phyloP scores from a whole-genome alignment of 2,888 invertebrate genomes.

The Agelastica alni region DNA sequence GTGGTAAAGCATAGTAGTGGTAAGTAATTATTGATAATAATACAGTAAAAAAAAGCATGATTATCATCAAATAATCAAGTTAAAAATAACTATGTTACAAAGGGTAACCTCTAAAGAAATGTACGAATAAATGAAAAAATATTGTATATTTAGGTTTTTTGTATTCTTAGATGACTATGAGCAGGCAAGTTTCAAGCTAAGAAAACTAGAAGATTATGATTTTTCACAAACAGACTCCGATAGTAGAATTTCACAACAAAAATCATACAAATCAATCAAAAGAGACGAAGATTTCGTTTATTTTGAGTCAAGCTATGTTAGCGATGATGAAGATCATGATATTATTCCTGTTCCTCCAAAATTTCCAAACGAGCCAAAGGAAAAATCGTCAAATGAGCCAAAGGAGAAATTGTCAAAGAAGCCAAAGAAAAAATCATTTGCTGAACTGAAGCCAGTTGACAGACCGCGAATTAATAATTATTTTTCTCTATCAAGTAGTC shows the following conservation, averaged over 20 bases:
- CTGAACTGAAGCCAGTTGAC: slow-evolving; percentile 15
- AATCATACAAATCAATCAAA: too few species aligned
- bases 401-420: slow-evolving; percentile 24
- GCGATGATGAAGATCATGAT: slow-evolving; percentile 7
- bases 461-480: slow-evolving; percentile 12
- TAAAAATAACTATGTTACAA: too few species aligned
- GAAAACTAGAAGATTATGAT: slow-evolving; percentile 18
- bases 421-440: slow-evolving; percentile 13
- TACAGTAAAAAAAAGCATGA: slow-evolving; percentile 14
- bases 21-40: slow-evolving; percentile 16
- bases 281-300: slow-evolving; percentile 8
- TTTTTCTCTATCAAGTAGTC: slow-evolving; percentile 10
- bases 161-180: slow-evolving; percentile 14
- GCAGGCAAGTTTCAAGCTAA: slow-evolving; percentile 14
- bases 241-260: too few species aligned
- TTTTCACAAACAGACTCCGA: too few species aligned
- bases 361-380: too few species aligned
- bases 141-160: slow-evolving; percentile 8
- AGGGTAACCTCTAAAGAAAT: too few species aligned
- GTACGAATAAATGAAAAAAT: too few species aligned
- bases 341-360: slow-evolving; percentile 9
- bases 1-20: slow-evolving; percentile 11
- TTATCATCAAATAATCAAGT: slow-evolving; percentile 10
- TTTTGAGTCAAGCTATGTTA: too few species aligned
- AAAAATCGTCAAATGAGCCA: too few species aligned